Evolutionary conservation across 2,113 vertebrate genomes (phyloP).

Genomic region (Pseudopipra pipra): DNA sequence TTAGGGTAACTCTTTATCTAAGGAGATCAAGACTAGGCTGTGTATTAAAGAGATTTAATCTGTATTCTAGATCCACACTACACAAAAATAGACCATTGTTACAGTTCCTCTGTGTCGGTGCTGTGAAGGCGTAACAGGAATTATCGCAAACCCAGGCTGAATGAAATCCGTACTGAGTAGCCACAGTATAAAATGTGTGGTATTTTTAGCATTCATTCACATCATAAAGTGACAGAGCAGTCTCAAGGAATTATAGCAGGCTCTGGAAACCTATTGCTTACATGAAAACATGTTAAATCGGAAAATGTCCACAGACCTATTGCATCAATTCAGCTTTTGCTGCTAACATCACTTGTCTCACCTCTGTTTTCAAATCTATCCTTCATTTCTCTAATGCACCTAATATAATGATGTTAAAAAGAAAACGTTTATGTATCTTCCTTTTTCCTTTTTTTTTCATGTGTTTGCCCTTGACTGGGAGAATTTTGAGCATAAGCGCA

Average conservation of each 20-base stretch:
- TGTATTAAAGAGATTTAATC: neutral
- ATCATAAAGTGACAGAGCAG: neutral
- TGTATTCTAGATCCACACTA: neutral
- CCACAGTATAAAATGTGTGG: neutral
- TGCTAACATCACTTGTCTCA: neutral
- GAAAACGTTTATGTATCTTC: neutral
- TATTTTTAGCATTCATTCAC: conserved; percentile 32
- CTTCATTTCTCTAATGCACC: neutral
- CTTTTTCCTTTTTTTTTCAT: neutral
- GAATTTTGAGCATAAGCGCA: neutral
- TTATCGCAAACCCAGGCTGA: neutral
- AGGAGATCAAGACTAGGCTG: neutral
- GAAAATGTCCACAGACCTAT: neutral
- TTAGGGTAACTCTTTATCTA: neutral
- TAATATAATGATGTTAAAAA: neutral
- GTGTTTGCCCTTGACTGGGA: neutral
- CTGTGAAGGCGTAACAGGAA: neutral
- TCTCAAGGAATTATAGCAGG: neutral
- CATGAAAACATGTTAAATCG: neutral
- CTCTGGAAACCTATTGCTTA: neutral
- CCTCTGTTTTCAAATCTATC: neutral
- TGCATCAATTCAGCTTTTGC: neutral
- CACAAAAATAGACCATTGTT: neutral
- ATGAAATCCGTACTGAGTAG: neutral
- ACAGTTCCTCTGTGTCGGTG: neutral